Conservation (phyloP, 2,797 vertebrate genomes). For the Megalops cyprinoides region DNA sequence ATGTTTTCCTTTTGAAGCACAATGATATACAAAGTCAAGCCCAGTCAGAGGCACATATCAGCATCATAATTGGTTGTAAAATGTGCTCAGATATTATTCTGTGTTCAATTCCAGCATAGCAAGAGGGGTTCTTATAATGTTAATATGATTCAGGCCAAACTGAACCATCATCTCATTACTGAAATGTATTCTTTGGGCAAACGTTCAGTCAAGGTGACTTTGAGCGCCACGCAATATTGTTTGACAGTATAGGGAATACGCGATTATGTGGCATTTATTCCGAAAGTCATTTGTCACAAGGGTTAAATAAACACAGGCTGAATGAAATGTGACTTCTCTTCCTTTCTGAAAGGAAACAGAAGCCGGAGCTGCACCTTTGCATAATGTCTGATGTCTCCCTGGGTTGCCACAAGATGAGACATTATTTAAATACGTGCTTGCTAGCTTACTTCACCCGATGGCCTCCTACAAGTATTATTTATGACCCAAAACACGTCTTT, state of each 20-base stretch:
- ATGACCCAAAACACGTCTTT: constrained; percentile 71
- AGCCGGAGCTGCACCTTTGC: constrained; percentile 64
- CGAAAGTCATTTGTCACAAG: constrained; percentile 74
- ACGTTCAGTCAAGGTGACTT: constrained; percentile 79
- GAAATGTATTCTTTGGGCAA: constrained; percentile 73
- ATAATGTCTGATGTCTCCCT: constrained; percentile 66
- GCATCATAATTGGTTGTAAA: background rate
- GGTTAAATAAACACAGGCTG: constrained; percentile 75
- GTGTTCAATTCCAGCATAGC: background rate
- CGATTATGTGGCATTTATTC: constrained; percentile 77
- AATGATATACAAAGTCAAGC: background rate
- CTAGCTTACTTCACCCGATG: constrained; percentile 65
- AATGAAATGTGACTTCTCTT: constrained; percentile 69
- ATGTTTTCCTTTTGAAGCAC: too few species aligned
- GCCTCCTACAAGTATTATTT: constrained; percentile 75
- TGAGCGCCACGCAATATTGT: constrained; percentile 65
- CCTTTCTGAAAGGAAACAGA: constrained; percentile 63
- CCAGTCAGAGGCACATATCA: background rate
- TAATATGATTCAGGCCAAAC: constrained; percentile 70
- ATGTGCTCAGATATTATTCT: background rate
- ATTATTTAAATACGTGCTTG: constrained; percentile 73
- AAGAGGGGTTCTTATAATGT: constrained; percentile 62
- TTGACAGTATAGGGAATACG: constrained; percentile 73
- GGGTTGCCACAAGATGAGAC: constrained; percentile 66
- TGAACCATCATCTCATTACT: constrained; percentile 77